Conservation (phyloP, 2,888 invertebrate species). For the Chirona hameri region DNA sequence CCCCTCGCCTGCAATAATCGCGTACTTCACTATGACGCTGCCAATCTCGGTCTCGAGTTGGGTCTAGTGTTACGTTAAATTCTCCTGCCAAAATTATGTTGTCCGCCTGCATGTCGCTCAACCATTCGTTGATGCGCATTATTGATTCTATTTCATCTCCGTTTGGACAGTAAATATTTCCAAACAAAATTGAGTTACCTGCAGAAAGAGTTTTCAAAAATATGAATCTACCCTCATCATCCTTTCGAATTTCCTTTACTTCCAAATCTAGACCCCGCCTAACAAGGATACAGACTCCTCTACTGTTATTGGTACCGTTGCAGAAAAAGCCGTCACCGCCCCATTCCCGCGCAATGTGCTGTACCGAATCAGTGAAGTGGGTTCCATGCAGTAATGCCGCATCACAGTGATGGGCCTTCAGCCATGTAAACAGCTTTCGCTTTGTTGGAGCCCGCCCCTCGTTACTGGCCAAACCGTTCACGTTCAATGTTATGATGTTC, state of each 20-base stretch:
- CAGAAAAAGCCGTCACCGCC: not conserved
- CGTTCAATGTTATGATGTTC: no score
- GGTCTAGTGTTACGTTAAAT: not conserved
- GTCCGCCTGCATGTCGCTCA: not conserved
- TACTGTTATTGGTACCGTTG: not conserved
- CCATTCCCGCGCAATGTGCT: not conserved
- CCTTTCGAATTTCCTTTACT: no score
- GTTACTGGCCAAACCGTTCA: not conserved
- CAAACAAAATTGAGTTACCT: not conserved
- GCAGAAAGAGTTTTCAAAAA: not conserved
- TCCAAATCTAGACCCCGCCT: no score
- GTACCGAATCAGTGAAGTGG: not conserved
- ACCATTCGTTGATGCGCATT: not conserved
- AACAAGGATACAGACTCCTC: no score
- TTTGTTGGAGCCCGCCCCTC: not conserved
- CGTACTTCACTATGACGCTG: not conserved
- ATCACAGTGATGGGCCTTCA: not conserved
- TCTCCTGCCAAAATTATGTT: not conserved
- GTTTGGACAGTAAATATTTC: not conserved
- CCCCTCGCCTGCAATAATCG: not conserved
- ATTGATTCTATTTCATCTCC: not conserved
- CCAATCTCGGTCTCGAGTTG: not conserved
- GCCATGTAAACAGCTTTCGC: not conserved
- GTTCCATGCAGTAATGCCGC: not conserved
- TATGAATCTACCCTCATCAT: not conserved